Evolutionary conservation across 2,888 invertebrate species (phyloP), one percentile per base, ranked within the genome.

Genomic region (Tenodera sinensis): DNA sequence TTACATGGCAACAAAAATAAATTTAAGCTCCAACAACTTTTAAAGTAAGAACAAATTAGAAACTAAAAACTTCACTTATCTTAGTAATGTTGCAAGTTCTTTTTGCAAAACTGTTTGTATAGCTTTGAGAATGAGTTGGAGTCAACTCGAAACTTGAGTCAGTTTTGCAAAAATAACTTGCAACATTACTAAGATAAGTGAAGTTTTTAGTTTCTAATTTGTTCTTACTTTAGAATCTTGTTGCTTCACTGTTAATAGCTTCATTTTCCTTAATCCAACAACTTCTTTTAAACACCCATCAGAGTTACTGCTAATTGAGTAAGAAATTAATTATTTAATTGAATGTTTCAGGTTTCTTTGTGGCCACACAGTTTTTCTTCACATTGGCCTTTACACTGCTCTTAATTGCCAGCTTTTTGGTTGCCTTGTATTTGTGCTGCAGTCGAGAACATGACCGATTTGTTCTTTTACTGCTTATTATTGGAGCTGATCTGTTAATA

Each of bases 341-440:
- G 89, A 12, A 42, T 89, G 89, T 92, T 93, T 84, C 93, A 95
- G 95, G 97, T 25, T 99, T 99, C 94, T 98, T 98, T 92, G 96
- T 98, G 89, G 97, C 97, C 0, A 98, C 98, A 0, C 99, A 99
- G 93, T 97, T 98, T 91, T 98, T 99, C 94, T 98, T 98, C 92
- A 98, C 99, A 0, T 94, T 99, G 83, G 96, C 97, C 90, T 95
- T 99, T 93, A 97, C 98, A 20, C 94, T 98, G 91, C 95, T 98
- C 89, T 93, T 99, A 83, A 94, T 97, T 20, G 96, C 97, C 15
- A 94, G 96, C 89, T 96, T 97, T 86, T 93, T 98, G 90, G 96
- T 97, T 6, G 94, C 96, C 92, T 93, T 96, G 85, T 97, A 97
- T 92, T 93, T 97, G 91, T 95, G 95, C 92, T 96, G 97, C 92